phyloP scores from a whole-genome alignment of 2,113 vertebrate species.

The Electrona antarctica region DNA sequence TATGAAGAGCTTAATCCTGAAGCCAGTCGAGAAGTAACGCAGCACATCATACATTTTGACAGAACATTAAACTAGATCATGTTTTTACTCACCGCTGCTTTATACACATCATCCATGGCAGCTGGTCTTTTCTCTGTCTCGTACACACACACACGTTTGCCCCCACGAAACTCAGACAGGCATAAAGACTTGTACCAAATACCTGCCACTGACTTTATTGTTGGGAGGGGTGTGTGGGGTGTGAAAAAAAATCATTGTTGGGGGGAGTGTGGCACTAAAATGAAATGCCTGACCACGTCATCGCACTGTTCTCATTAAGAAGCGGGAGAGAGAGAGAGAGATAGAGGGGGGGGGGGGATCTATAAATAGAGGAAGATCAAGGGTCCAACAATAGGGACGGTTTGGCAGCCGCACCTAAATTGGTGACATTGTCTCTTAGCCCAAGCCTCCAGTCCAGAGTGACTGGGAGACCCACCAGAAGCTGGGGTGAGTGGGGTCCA shows the following conservation, averaged over 20 bases:
- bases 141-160: slow-evolving; percentile 42
- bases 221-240: slow-evolving; percentile 20
- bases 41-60: neutral
- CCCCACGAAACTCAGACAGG: slow-evolving; percentile 40
- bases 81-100: slow-evolving; percentile 81
- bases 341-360: slow-evolving; percentile 34
- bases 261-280: slow-evolving; percentile 59
- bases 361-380: slow-evolving; percentile 69
- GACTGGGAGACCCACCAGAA: slow-evolving; percentile 4
- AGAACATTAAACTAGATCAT: neutral
- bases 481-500: neutral
- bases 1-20: neutral
- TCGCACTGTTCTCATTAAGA: slow-evolving; percentile 53
- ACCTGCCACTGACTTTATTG: slow-evolving; percentile 65
- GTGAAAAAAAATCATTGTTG: neutral
- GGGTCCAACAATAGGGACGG: slow-evolving; percentile 48
- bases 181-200: slow-evolving; percentile 51
- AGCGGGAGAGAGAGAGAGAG: slow-evolving; percentile 44
- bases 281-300: slow-evolving; percentile 59
- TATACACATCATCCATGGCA: slow-evolving; percentile 84
- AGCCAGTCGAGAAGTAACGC: neutral
- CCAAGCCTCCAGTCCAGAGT: neutral
- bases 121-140: slow-evolving; percentile 42
- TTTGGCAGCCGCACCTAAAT: slow-evolving; percentile 26
- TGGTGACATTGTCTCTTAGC: slow-evolving; percentile 21